Evolutionary conservation across 2,888 invertebrate genomes (phyloP).

Genomic region (Ophion obscuratus): DNA sequence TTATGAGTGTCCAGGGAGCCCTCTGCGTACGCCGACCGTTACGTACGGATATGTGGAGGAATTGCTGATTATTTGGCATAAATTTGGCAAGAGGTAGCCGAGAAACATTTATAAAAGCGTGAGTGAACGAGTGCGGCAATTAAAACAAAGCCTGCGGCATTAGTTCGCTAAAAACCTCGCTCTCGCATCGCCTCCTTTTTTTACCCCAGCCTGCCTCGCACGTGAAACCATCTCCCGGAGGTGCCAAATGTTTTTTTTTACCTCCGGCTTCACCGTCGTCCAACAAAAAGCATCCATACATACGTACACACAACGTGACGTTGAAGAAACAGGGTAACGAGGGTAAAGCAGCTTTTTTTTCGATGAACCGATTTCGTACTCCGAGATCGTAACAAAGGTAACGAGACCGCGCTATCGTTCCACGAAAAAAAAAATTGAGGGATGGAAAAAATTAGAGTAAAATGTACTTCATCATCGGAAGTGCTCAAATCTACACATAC

Average conservation of each 20-base stretch:
- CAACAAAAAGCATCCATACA: constrained; percentile 10
- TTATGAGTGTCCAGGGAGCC: constrained; percentile 43
- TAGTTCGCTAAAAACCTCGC: constrained; percentile 70
- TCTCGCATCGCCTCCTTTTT: constrained; percentile 20
- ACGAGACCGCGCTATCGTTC: background rate
- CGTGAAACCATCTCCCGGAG: constrained; percentile 60
- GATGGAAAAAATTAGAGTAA: background rate
- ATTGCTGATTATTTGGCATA: constrained; percentile 30
- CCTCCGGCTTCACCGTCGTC: constrained; percentile 1
- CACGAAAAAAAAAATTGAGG: background rate
- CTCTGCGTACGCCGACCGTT: background rate
- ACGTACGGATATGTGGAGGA: background rate
- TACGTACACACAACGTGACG: background rate
- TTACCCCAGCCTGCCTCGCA: constrained; percentile 25
- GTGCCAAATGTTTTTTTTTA: constrained; percentile 46
- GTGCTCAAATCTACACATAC: background rate
- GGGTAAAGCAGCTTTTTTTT: constrained; percentile 46
- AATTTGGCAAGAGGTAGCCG: constrained; percentile 47
- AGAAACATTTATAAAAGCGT: constrained; percentile 70
- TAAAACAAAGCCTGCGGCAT: constrained; percentile 79
- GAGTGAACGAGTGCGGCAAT: constrained; percentile 78
- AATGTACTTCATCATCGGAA: background rate
- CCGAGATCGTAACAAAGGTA: constrained; percentile 26
- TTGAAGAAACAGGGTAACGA: constrained; percentile 41
- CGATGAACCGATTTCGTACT: constrained; percentile 27